Percentiles rank a stretch among this genome's conserved stretches.
Evolutionary conservation across 2,888 invertebrate species (phyloP).

Genomic region (Lasioglossum villosulum): DNA sequence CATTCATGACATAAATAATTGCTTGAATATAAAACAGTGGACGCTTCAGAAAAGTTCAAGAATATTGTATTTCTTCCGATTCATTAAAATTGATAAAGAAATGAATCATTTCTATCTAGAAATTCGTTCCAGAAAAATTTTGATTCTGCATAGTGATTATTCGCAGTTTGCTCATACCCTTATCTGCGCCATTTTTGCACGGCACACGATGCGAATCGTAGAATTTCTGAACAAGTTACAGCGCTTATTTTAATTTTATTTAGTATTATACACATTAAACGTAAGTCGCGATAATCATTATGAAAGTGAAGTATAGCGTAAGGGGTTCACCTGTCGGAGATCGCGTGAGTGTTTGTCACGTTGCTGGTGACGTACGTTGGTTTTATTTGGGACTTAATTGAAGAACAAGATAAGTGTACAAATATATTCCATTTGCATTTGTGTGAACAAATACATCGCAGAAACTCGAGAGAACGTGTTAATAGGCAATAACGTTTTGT

Average conservation of each 20-base stretch:
- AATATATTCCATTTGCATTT: background rate
- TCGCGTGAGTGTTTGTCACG: constrained; percentile 5
- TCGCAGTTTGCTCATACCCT: background rate
- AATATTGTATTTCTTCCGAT: background rate
- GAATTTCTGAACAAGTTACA: background rate
- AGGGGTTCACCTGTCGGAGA: background rate
- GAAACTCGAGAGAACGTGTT: background rate
- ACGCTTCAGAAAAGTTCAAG: too few relatives aligned
- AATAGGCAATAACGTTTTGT: background rate
- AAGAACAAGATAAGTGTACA: background rate
- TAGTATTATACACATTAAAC: background rate
- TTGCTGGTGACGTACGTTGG: background rate
- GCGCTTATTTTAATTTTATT: background rate
- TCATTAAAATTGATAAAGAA: background rate
- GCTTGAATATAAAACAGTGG: too few relatives aligned
- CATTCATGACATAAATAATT: too few relatives aligned
- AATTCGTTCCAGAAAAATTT: background rate
- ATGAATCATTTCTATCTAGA: background rate
- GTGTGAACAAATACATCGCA: background rate
- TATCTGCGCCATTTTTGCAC: background rate
- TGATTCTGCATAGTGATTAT: background rate
- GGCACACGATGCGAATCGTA: background rate
- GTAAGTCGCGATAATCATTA: background rate
- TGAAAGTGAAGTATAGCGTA: background rate
- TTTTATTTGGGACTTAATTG: background rate